phyloP scores from a whole-genome alignment of 2,888 invertebrate species.

The Adela reaumurella region DNA sequence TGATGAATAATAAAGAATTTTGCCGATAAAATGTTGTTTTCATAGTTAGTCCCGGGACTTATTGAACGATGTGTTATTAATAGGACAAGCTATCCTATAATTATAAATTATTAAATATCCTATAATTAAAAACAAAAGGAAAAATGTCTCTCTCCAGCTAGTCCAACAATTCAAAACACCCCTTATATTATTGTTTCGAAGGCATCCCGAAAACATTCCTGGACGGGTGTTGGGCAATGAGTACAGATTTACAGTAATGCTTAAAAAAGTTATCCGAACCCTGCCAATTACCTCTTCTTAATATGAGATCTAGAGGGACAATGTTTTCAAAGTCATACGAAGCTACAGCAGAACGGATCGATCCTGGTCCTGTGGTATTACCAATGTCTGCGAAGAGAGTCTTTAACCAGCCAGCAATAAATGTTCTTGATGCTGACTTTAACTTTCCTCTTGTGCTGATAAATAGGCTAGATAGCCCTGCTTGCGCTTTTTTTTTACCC shows the following conservation, averaged over 20 bases:
- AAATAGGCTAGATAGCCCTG: conserved; percentile 2
- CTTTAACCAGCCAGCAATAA: conserved; percentile 4
- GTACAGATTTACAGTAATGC: conserved; percentile 3
- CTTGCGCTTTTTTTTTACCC: background rate
- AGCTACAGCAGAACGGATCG: conserved; percentile 3
- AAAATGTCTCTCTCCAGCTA: no score
- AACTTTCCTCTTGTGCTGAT: conserved; percentile 6
- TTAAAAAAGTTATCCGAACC: conserved; percentile 2
- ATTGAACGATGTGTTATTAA: no score
- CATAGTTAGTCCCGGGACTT: no score
- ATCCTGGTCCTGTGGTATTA: background rate
- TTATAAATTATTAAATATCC: no score
- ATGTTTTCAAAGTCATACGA: conserved; percentile 1
- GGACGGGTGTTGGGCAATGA: no score
- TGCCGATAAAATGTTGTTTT: no score
- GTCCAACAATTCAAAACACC: no score
- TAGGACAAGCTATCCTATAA: no score
- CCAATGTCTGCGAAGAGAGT: conserved; percentile 1
- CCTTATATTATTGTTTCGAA: no score
- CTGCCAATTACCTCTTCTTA: conserved; percentile 1
- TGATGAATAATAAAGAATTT: no score
- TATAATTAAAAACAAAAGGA: no score
- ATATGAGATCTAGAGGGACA: conserved; percentile 3
- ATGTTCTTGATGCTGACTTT: conserved; percentile 3
- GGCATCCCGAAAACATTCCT: no score